Base-by-base conservation (phyloP, 2,888 invertebrate species). In the Zygaena filipendulae region DNA sequence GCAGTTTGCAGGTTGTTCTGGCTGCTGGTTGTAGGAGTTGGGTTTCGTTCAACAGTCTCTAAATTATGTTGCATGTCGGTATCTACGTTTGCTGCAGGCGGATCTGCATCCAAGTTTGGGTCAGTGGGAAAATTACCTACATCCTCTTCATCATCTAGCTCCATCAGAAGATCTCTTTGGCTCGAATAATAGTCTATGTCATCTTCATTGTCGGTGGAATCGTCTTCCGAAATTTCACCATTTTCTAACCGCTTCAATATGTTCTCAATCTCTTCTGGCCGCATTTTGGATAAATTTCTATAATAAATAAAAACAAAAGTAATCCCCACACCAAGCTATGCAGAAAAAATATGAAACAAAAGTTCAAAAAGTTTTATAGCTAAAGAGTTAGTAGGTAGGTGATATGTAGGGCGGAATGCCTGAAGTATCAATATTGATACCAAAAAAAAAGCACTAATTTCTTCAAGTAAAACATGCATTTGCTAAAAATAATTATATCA, bases 381-480 rank as follows among this genome's bases (percentile, higher is more conserved):
- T 35, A 42, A 39, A 43, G 39, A 44, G 35, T 42, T 42, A 40
- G 45, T 40, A 43, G 40, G 42, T 42, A 43, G 43, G 39, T 42
- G 44, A 44, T 40, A 45, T 39, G 33, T 40, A 43, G 45, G 40
- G 39, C 40, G 40, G 46, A 42, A 45, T 43, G 45, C 43, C 43
- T 43, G 41, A 40, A 46, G 45, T 48, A 45, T 44, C 43, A 46
- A 45, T 32, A 45, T 45, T 46, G 45, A 48, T 43, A 45, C 42
- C 33, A 39, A 26, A 41, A 45, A 44, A 43, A 43, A 25, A 43
- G 40, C 43, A 42, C 40, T 41, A 43, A 22, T 47, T 45, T 45
- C 47, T 43, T 43, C 40, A 43, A 45, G 43, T 41, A 44, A 44
- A 44, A 36, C 38, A 45, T 42, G 39, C 37, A 42, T 25, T 40